These are phyloP conservation scores for Nephrotoma guestfalica DNA, from an alignment of 2,888 invertebrate species.

Conservation along the genomic window DNA sequence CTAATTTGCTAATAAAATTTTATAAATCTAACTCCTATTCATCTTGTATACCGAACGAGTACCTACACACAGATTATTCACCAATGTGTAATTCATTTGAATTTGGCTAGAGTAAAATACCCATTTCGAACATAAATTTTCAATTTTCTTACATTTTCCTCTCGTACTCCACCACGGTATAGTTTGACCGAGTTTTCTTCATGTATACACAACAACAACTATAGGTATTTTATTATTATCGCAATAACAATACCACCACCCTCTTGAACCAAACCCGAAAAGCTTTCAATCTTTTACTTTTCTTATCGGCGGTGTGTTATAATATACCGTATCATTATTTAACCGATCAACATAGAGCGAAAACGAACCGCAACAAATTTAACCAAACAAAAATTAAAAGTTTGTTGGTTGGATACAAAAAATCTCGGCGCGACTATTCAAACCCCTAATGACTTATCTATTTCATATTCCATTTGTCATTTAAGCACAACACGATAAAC, in stretches of 20 bases:
- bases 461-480: neutral
- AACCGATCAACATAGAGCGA: neutral
- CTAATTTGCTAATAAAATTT: neutral
- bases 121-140: neutral
- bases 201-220: neutral
- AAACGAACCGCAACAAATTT: neutral
- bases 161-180: neutral
- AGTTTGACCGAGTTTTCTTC: neutral
- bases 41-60: neutral
- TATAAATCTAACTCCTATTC: neutral
- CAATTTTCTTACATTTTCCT: neutral
- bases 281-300: neutral
- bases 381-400: neutral
- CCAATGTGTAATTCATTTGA: neutral
- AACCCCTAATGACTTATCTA: neutral
- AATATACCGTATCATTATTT: neutral
- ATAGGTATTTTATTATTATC: neutral
- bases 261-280: neutral
- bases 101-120: neutral
- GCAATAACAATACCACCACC: neutral
- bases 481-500: neutral
- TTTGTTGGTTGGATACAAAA: neutral
- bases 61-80: neutral
- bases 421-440: neutral
- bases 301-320: neutral